A percentile compares a stretch with the other conserved stretches of the same genome.
Evolutionary conservation across 2,113 vertebrate genomes (phyloP).

Genomic region (Natator depressus): DNA sequence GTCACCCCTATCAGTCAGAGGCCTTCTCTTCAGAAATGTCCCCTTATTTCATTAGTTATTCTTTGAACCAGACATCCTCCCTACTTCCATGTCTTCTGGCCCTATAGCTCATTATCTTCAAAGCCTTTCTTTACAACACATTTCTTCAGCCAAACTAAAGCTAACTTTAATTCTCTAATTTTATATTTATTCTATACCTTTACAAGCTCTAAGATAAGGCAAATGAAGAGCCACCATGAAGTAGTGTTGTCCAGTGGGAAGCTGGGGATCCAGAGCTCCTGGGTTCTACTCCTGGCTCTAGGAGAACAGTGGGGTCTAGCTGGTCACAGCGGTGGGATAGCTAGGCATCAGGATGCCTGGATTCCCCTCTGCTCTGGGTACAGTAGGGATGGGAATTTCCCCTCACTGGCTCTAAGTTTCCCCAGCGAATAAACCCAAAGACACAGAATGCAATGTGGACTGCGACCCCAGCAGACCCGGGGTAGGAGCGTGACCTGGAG

Average conservation of each 20-base stretch:
- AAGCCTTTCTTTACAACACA: not conserved
- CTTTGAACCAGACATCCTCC: not conserved
- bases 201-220: not conserved
- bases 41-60: not conserved
- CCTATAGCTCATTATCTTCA: not conserved
- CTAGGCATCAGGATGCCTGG: not conserved
- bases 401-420: not conserved
- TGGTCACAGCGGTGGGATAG: not conserved
- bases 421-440: not conserved
- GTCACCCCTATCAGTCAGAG: not conserved
- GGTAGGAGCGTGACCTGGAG: too few species aligned
- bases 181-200: not conserved
- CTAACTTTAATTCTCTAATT: not conserved
- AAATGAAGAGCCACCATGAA: not conserved
- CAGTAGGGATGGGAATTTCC: not conserved
- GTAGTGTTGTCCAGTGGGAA: not conserved
- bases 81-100: not conserved
- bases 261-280: not conserved
- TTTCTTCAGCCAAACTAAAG: not conserved
- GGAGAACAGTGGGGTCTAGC: not conserved
- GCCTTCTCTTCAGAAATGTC: not conserved
- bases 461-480: not conserved
- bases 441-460: not conserved
- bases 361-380: not conserved
- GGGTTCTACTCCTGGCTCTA: not conserved